Evolutionary conservation across 1,140 invertebrate species (phyloP).

Genomic region (Anoplophora glabripennis): DNA sequence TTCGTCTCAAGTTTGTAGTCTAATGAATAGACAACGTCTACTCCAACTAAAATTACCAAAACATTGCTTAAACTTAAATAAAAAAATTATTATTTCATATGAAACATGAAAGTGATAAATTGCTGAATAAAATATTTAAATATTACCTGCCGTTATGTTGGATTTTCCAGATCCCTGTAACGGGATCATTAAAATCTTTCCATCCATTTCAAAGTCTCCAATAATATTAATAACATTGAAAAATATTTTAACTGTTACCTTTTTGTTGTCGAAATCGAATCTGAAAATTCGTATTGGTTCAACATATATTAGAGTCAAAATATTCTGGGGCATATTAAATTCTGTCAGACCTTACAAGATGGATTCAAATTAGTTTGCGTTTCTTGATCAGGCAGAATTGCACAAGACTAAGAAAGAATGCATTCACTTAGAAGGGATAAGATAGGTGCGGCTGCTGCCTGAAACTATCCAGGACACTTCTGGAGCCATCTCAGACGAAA

Average conservation of each 20-base stretch:
- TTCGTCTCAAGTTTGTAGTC: too few relatives aligned
- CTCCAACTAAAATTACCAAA: too few relatives aligned
- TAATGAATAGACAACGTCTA: too few relatives aligned
- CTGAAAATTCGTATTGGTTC: constrained; percentile 33
- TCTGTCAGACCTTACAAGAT: too few relatives aligned
- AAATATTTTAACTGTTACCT: constrained; percentile 49
- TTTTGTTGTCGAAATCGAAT: constrained; percentile 52
- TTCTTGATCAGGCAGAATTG: not conserved
- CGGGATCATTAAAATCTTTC: constrained; percentile 65
- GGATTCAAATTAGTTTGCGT: too few relatives aligned
- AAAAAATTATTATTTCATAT: too few relatives aligned
- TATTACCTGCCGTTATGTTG: constrained; percentile 56
- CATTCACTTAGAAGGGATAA: not conserved
- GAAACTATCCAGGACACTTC: not conserved
- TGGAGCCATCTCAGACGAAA: too few relatives aligned
- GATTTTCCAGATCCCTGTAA: constrained; percentile 66
- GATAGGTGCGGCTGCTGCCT: not conserved
- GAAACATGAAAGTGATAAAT: too few relatives aligned
- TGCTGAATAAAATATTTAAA: too few relatives aligned
- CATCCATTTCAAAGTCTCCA: constrained; percentile 65
- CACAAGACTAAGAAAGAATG: too few relatives aligned
- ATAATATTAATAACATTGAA: constrained; percentile 55
- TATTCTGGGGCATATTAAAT: too few relatives aligned
- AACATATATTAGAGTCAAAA: not conserved
- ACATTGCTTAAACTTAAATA: too few relatives aligned